Conservation (phyloP, 2,113 vertebrate genomes). For the Lophotis ruficrista region DNA sequence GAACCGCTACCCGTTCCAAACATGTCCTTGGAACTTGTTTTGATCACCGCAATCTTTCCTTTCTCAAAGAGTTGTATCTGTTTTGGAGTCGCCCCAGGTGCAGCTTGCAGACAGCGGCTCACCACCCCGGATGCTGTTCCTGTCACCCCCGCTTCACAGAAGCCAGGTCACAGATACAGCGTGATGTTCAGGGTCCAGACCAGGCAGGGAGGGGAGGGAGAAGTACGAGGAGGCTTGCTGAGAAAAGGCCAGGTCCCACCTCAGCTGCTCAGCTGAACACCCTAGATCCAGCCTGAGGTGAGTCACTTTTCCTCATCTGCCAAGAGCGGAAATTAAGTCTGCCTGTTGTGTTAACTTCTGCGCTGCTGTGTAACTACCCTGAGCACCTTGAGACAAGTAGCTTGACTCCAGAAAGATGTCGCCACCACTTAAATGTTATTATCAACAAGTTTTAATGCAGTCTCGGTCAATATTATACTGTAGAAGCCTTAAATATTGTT, state of each 20-base stretch:
- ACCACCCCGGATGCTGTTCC: background rate
- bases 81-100: background rate
- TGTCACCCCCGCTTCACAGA: background rate
- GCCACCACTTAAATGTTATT: background rate
- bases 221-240: background rate
- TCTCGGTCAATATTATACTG: background rate
- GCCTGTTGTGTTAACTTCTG: background rate
- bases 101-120: background rate
- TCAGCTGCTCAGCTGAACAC: background rate
- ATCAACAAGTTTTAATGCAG: background rate
- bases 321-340: slow-evolving; percentile 18
- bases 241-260: background rate
- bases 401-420: background rate
- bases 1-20: background rate
- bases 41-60: background rate
- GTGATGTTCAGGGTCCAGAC: background rate
- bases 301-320: slow-evolving; percentile 20
- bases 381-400: background rate
- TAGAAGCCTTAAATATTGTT: background rate
- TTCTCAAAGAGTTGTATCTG: background rate
- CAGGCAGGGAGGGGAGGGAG: background rate
- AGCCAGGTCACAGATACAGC: background rate
- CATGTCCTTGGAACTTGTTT: background rate
- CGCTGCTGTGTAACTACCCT: background rate
- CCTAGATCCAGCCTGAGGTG: background rate